Evolutionary conservation across 2,113 vertebrate species (phyloP), one percentile per base, ranked within the genome.

Genomic region (Odontesthes bonariensis): DNA sequence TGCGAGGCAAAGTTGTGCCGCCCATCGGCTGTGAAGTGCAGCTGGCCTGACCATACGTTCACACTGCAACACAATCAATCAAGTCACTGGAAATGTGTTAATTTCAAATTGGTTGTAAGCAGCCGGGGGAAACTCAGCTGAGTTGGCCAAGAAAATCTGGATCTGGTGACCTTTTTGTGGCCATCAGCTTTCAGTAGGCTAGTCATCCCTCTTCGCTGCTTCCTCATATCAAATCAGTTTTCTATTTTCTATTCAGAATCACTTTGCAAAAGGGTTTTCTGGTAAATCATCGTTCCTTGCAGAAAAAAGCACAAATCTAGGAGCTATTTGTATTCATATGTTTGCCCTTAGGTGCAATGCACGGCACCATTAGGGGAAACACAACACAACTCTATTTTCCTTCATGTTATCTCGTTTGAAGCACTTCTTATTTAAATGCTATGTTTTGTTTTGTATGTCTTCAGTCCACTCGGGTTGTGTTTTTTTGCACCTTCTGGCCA

Each of bases 221-320:
- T 81, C 87, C 82, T 76, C 8, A 68, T 64, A 55, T 84, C 79
- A 73, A 11, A 35, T 35, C 5, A 5, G 8, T 5, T 5, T 35
- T 73, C 84, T 82, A 56, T 79, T 83, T 90, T 85, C 77, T 74
- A 86, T 86, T 85, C 82, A 82, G 75, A 60, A 82, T 79, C 56
- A 46, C 16, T 78, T 60, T 9, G 38, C 19, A 74, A 73, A 81
- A 77, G 79, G 58, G 86, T 86, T 76, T 80, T 85, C 57, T 56
- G 40, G 49, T 68, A 32, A 67, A 55, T 88, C 61, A 61, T 58
- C 0, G 16, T 33, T 23, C 11, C 14, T 8, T 19, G 35, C 53
- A 63, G 60, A 68, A 19, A 13, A 33, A 72, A 86, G 5, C 67
- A 32, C 68, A 69, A 62, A 82, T 62, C 19, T 60, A 51, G 69